A percentile compares a stretch with the other conserved stretches of the same genome.
Conservation (phyloP, 2,797 vertebrate species). For the Amphiprion clarkii region DNA sequence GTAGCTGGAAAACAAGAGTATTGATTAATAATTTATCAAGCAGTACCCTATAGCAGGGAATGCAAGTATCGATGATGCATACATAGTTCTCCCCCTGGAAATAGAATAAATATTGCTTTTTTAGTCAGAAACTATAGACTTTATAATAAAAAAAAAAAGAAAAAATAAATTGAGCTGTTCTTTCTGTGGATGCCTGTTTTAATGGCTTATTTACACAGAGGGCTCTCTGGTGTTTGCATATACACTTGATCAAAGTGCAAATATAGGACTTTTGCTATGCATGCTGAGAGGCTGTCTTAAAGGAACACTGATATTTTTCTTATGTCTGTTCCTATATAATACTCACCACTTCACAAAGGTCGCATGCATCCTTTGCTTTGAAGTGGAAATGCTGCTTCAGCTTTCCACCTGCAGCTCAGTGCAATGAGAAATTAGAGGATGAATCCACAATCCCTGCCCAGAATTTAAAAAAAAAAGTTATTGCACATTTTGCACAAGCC, state of each 20-base stretch:
- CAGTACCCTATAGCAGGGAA: constrained; percentile 40
- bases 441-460: neutral
- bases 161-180: constrained; percentile 21
- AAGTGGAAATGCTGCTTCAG: constrained; percentile 10
- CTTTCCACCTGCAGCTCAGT: constrained; percentile 6
- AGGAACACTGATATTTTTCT: neutral
- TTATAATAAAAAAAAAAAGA: neutral
- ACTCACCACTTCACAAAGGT: constrained; percentile 5
- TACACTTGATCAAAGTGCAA: constrained; percentile 30
- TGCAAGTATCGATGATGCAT: constrained; percentile 37
- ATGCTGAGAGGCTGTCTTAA: constrained; percentile 8
- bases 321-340: constrained; percentile 15
- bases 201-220: constrained; percentile 22
- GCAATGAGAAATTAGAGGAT: neutral
- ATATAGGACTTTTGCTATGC: constrained; percentile 10
- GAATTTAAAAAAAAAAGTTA: neutral
- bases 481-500: constrained; percentile 1
- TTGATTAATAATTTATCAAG: constrained; percentile 72
- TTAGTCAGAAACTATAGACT: constrained; percentile 25
- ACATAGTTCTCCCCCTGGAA: constrained; percentile 23
- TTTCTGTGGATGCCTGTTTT: constrained; percentile 18
- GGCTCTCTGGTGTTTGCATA: neutral
- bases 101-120: constrained; percentile 50
- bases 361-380: neutral
- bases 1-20: constrained; percentile 38